A percentile compares a stretch with the other conserved stretches of the same genome.
These are phyloP conservation scores for Phaethornis superciliosus DNA, from an alignment of 2,113 vertebrate genomes.

Conservation along the genomic window DNA sequence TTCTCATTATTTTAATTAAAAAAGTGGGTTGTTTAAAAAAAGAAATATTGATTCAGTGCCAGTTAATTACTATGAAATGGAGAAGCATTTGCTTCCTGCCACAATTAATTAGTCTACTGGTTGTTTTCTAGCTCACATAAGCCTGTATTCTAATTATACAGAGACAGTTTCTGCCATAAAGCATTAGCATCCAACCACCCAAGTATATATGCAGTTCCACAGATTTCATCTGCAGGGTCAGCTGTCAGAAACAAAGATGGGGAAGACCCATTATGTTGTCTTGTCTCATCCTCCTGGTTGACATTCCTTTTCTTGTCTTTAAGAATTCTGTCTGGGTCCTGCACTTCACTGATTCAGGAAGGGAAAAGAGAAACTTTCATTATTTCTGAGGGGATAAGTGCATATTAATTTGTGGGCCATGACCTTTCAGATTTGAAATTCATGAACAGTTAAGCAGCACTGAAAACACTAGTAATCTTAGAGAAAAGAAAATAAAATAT, in stretches of 20 bases:
- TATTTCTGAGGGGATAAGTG: background rate
- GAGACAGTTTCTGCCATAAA: slow-evolving; percentile 26
- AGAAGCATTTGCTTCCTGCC: slow-evolving; percentile 56
- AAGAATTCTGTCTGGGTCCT: background rate
- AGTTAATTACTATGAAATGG: slow-evolving; percentile 40
- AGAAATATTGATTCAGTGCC: background rate
- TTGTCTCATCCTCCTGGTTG: background rate
- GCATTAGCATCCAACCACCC: background rate
- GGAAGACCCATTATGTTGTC: background rate
- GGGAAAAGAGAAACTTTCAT: background rate
- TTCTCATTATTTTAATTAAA: background rate
- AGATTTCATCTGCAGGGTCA: background rate
- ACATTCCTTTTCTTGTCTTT: background rate
- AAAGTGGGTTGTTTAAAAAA: background rate
- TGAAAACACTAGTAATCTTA: background rate
- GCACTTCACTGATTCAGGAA: background rate
- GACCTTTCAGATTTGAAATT: background rate
- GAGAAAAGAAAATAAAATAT: background rate
- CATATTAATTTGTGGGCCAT: background rate
- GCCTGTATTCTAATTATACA: slow-evolving; percentile 25
- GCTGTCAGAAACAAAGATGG: background rate
- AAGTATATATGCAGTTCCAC: background rate
- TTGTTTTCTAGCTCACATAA: background rate
- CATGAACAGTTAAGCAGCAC: background rate
- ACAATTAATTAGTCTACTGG: slow-evolving; percentile 37